Evolutionary conservation across 2,797 vertebrate species (phyloP).

Genomic region (Microhierax caerulescens): DNA sequence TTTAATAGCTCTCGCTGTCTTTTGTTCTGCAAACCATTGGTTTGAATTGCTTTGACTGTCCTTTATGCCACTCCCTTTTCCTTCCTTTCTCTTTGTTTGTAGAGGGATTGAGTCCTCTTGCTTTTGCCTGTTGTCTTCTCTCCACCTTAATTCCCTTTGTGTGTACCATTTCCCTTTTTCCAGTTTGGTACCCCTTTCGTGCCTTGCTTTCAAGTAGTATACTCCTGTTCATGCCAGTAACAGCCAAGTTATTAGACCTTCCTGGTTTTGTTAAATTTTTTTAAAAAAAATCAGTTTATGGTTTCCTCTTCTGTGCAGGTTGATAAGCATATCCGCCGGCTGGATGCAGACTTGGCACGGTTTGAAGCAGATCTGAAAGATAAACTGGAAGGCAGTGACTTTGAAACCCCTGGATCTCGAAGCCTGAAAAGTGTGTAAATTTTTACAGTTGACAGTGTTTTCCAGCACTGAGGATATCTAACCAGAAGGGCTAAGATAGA

Average conservation of each 20-base stretch:
- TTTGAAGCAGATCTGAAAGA: constrained; percentile 98
- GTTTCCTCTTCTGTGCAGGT: constrained; percentile 76
- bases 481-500: background rate
- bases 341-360: constrained; percentile 93
- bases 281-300: background rate
- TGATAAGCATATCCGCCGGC: constrained; percentile 95
- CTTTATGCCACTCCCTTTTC: background rate
- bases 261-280: background rate
- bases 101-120: background rate
- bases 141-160: background rate
- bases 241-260: background rate
- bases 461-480: accelerated
- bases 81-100: background rate
- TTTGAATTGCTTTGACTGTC: background rate
- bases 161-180: background rate
- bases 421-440: constrained; percentile 83
- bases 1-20: background rate
- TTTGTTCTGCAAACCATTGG: background rate
- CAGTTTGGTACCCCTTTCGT: background rate
- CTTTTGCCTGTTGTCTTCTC: background rate
- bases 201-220: background rate
- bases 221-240: accelerated
- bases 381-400: constrained; percentile 90
- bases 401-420: constrained; percentile 84
- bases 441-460: accelerated